Percentiles rank a stretch among this genome's conserved stretches.
phyloP scores from a whole-genome alignment of 2,888 invertebrate genomes.

The Pammene aurita region DNA sequence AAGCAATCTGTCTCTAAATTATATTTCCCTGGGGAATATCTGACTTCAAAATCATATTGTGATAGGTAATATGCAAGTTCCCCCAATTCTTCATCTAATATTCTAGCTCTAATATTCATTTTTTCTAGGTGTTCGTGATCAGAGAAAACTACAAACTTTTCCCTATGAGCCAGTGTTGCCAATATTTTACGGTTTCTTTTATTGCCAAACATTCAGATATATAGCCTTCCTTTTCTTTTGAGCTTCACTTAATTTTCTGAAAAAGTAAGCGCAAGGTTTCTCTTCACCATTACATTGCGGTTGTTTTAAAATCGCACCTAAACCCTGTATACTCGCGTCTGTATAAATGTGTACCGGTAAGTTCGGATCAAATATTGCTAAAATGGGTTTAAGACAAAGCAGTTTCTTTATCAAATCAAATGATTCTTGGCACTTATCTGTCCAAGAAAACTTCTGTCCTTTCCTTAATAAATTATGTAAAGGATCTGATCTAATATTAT shows the following conservation, averaged over 20 bases:
- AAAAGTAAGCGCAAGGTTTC: conserved; percentile 43
- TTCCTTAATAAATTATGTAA: conserved; percentile 44
- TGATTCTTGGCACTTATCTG: conserved; percentile 22
- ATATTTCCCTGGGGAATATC: neutral
- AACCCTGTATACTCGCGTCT: neutral
- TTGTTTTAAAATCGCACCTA: conserved; percentile 14
- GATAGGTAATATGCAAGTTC: neutral
- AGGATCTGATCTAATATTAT: conserved; percentile 46
- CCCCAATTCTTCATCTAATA: neutral
- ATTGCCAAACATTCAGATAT: conserved; percentile 13
- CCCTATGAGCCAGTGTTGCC: conserved; percentile 13
- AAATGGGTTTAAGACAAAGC: conserved; percentile 3
- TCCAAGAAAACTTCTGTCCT: conserved; percentile 21
- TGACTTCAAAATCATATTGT: conserved; percentile 7
- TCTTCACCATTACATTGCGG: conserved; percentile 8
- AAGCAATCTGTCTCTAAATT: conserved; percentile 4
- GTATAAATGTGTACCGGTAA: conserved; percentile 8
- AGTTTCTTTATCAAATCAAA: conserved; percentile 2
- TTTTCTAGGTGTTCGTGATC: conserved; percentile 8
- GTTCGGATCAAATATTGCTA: conserved; percentile 8
- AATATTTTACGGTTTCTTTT: neutral
- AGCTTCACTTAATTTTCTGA: conserved; percentile 36
- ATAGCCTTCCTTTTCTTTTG: conserved; percentile 35
- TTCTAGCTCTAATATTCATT: neutral
- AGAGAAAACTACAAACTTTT: conserved; percentile 1